phyloP scores from a whole-genome alignment of 2,113 vertebrate species.

The Amphiprion percula region DNA sequence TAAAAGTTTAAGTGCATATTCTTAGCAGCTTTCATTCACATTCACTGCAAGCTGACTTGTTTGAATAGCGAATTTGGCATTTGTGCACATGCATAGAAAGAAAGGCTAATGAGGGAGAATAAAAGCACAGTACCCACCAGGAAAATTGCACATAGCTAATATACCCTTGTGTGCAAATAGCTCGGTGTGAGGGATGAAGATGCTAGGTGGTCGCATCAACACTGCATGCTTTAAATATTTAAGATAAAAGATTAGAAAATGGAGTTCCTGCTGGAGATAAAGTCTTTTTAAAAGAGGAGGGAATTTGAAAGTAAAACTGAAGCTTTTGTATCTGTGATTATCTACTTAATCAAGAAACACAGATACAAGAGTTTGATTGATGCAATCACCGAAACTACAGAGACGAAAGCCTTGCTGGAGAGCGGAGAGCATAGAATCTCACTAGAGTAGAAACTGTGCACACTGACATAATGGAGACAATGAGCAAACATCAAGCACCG shows the following conservation, averaged over 20 bases:
- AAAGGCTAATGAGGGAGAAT: conserved; percentile 67
- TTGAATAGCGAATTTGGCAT: conserved; percentile 66
- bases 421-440: conserved; percentile 10
- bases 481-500: conserved; percentile 25
- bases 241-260: conserved; percentile 49
- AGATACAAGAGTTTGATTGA: conserved; percentile 20
- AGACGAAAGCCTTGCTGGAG: conserved; percentile 13
- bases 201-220: conserved; percentile 30
- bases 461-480: conserved; percentile 31
- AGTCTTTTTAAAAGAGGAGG: neutral
- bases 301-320: conserved; percentile 22
- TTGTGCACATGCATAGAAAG: conserved; percentile 57
- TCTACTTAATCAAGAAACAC: conserved; percentile 29
- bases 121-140: conserved; percentile 21
- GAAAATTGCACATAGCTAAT: conserved; percentile 53
- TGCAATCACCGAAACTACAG: conserved; percentile 10
- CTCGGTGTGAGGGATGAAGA: conserved; percentile 30
- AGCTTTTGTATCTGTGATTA: conserved; percentile 37
- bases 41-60: conserved; percentile 31
- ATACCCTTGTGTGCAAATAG: conserved; percentile 40
- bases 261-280: conserved; percentile 9
- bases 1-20: conserved; percentile 54
- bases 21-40: conserved; percentile 54
- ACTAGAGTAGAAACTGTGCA: neutral
- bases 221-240: conserved; percentile 39